Conservation (phyloP, 1,140 invertebrate genomes). For the Microplitis demolitor region DNA sequence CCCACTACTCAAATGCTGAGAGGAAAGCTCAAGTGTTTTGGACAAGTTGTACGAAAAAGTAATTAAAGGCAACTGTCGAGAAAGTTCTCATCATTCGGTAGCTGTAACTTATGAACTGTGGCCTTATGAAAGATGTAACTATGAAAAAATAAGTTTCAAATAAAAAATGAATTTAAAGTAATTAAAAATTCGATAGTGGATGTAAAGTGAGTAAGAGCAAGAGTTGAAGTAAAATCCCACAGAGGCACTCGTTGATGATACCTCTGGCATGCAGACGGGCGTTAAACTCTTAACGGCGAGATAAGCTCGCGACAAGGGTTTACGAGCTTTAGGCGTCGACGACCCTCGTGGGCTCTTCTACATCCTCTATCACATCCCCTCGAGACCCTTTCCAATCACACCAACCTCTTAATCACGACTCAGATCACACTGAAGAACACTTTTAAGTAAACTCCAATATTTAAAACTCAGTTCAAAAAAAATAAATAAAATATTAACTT, state of each 20-base stretch:
- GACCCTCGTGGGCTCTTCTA: background rate
- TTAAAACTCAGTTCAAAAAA: background rate
- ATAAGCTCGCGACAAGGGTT: slow-evolving; percentile 8
- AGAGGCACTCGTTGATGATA: background rate
- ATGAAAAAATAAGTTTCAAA: no score
- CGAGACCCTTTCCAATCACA: background rate
- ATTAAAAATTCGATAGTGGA: background rate
- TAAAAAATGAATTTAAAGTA: no score
- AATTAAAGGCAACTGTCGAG: no score
- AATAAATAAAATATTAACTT: background rate
- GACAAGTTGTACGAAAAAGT: no score
- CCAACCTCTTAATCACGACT: background rate
- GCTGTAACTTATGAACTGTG: no score
- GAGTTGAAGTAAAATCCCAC: background rate
- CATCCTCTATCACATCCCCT: background rate
- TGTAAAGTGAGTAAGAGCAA: background rate
- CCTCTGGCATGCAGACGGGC: background rate
- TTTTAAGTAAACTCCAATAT: background rate
- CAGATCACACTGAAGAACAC: background rate
- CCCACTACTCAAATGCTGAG: no score
- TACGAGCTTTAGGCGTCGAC: slow-evolving; percentile 12
- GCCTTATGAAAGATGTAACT: no score
- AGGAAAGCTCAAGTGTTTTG: no score
- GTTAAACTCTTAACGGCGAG: background rate
- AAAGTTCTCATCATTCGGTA: no score